Evolutionary conservation across 2,113 vertebrate genomes (phyloP).

Genomic region (Talpa occidentalis): DNA sequence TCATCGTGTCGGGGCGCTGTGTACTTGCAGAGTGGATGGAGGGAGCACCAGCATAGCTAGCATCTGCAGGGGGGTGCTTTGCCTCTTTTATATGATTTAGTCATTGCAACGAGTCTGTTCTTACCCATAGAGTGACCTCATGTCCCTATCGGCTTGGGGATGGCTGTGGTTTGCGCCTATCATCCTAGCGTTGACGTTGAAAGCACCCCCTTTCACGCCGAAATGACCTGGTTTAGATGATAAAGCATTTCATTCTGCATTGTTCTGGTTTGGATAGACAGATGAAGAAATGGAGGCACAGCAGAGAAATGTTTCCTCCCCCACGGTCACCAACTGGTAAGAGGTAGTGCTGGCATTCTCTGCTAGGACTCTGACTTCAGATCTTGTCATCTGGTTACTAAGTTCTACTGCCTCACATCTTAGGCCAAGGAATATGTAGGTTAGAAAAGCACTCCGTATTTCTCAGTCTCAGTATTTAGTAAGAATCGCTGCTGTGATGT

Average conservation of each 20-base stretch:
- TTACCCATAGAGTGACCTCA: background rate
- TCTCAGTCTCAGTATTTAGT: constrained; percentile 5
- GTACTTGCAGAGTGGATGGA: background rate
- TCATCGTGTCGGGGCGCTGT: background rate
- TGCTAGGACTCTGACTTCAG: background rate
- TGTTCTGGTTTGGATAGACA: background rate
- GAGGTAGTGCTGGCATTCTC: background rate
- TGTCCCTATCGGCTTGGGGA: background rate
- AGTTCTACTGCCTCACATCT: background rate
- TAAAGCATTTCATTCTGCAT: background rate
- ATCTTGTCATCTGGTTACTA: background rate
- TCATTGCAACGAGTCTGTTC: background rate
- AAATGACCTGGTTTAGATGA: background rate
- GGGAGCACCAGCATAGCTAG: background rate
- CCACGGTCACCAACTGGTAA: background rate
- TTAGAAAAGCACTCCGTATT: background rate
- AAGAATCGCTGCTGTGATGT: background rate
- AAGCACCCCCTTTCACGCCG: background rate
- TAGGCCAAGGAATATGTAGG: constrained; percentile 12
- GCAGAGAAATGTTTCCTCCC: background rate
- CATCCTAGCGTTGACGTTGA: background rate
- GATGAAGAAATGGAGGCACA: background rate
- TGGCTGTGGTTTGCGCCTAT: background rate
- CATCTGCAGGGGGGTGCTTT: background rate
- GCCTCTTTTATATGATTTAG: background rate